phyloP scores from a whole-genome alignment of 1,140 invertebrate species.

The Limonius californicus region DNA sequence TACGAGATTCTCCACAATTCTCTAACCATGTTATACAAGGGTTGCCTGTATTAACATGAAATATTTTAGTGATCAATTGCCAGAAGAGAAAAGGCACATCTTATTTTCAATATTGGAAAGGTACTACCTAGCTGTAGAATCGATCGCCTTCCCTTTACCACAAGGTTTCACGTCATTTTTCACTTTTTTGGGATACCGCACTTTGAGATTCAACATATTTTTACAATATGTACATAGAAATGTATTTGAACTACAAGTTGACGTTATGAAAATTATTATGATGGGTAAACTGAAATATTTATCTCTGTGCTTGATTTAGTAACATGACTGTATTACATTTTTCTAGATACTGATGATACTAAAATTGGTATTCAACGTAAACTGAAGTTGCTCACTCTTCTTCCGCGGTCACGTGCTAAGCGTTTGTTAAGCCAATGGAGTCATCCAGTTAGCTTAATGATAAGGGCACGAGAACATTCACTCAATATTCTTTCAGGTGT shows the following conservation, averaged over 20 bases:
- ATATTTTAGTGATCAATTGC: constrained; percentile 65
- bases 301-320: too few relatives aligned
- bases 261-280: constrained; percentile 80
- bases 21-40: too few relatives aligned
- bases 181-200: constrained; percentile 75
- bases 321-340: background rate
- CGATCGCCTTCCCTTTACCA: constrained; percentile 76
- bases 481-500: constrained; percentile 69
- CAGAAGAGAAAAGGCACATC: constrained; percentile 60
- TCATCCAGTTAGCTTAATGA: constrained; percentile 70
- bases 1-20: too few relatives aligned
- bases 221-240: constrained; percentile 74
- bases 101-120: constrained; percentile 71
- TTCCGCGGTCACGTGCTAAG: constrained; percentile 71
- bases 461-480: constrained; percentile 75
- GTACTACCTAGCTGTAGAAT: constrained; percentile 71
- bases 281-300: too few relatives aligned
- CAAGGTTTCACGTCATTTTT: constrained; percentile 84
- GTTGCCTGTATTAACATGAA: constrained; percentile 15
- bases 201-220: constrained; percentile 70
- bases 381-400: constrained; percentile 65
- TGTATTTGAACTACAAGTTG: constrained; percentile 80
- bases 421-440: constrained; percentile 73
- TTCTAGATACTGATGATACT: constrained; percentile 65
- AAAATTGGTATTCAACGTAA: constrained; percentile 62